These are phyloP conservation scores for Agelastica alni DNA, from an alignment of 2,888 invertebrate species.

Conservation along the genomic window DNA sequence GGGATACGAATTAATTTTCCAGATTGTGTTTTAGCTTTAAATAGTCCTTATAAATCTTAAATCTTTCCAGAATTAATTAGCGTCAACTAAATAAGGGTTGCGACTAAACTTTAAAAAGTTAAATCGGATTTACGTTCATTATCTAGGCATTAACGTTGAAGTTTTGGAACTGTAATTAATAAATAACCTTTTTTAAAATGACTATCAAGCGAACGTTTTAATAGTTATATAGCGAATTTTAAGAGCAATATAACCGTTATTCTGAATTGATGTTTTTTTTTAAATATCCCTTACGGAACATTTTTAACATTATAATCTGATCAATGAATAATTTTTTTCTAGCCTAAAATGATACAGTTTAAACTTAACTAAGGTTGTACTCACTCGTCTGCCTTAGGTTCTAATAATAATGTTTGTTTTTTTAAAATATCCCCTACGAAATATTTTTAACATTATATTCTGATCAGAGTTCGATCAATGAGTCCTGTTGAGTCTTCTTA, in stretches of 20 bases:
- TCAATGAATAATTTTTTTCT: too few relatives aligned
- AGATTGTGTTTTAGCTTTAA: neutral
- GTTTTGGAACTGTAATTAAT: constrained; percentile 24
- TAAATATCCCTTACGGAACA: too few relatives aligned
- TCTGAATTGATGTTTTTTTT: neutral
- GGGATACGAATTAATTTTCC: neutral
- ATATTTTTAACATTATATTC: too few relatives aligned
- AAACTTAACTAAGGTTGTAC: too few relatives aligned
- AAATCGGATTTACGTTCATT: constrained; percentile 28
- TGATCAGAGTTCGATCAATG: too few relatives aligned
- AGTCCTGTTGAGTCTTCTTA: too few relatives aligned
- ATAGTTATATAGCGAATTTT: neutral
- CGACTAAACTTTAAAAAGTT: constrained; percentile 27
- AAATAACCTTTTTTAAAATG: neutral
- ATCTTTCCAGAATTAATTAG: constrained; percentile 20
- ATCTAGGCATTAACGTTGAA: constrained; percentile 19
- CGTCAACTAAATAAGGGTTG: constrained; percentile 24
- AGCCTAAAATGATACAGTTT: too few relatives aligned
- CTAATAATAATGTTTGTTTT: too few relatives aligned
- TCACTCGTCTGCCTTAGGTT: too few relatives aligned
- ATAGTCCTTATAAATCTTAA: neutral
- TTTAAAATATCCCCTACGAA: too few relatives aligned
- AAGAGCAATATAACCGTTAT: neutral
- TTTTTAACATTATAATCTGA: too few relatives aligned
- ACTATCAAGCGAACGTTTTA: neutral